Base-by-base conservation (phyloP, 2,888 invertebrate genomes). In the Cerastoderma edule region DNA sequence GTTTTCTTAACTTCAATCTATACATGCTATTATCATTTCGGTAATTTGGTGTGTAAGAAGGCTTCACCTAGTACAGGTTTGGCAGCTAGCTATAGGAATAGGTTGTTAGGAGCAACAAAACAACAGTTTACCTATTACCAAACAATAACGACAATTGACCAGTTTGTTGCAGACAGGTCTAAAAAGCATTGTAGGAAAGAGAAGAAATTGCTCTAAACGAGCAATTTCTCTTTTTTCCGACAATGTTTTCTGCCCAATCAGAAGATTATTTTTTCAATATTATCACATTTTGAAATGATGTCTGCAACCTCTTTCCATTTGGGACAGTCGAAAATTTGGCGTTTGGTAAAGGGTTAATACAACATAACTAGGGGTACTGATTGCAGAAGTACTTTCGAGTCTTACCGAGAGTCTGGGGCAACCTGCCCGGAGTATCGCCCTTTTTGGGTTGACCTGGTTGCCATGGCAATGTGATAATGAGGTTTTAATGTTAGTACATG, bases 381-480 rank as follows among this genome's bases (percentile, higher is more conserved):
- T 27, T 30, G 56, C 32, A 3, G 28, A 56, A 56, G 56, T 32
- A 32, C 13, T 54, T 28, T 22, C 22, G 46, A 28, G 24, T 63
- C 69, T 69, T 69, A 69, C 69, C 69, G 53, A 54, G 53, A 64
- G 27, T 27, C 44, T 44, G 48, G 53, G 71, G 65, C 64, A 71
- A 48, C 53, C 65, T 71, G 71, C 71, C 71, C 28, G 75, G 72
- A 32, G 72, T 56, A 28, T 72, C 65, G 39, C 72, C 74, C 67
- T 77, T 78, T 30, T 54, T 33, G 19, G 77, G 77, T 64, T 39
- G 70, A 78, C 80, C 80, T 81, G 60, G 68, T 72, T 70, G 35
- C 67, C 72, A 78, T 81, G 69, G 60, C 54, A 78, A 81, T 68
- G 35, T 60, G 60, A 60, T 50, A n/a, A 50, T 50, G 50, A 50